Evolutionary conservation across 2,797 vertebrate species (phyloP).

Genomic region (Dendrocincla tyrannina): DNA sequence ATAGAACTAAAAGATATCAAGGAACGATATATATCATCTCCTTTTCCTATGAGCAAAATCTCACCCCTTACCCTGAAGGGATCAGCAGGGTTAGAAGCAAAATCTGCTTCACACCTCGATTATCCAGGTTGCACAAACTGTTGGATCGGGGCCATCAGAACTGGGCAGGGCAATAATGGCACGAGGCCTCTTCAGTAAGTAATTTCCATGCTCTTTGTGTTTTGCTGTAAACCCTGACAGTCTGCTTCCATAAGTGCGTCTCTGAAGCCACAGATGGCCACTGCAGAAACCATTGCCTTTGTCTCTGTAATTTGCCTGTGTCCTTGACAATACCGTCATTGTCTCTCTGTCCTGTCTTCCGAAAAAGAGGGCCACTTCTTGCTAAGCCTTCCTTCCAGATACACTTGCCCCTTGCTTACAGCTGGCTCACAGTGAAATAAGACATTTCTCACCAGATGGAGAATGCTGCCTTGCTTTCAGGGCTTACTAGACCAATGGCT

Average conservation of each 20-base stretch:
- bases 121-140: neutral
- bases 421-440: neutral
- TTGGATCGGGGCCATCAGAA: neutral
- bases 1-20: neutral
- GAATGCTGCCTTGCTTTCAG: neutral
- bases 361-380: neutral
- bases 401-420: neutral
- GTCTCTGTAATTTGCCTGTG: neutral
- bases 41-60: neutral
- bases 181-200: neutral
- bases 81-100: neutral
- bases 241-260: neutral
- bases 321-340: fast-evolving
- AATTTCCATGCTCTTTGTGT: neutral
- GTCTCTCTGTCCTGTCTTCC: neutral
- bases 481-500: neutral
- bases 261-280: neutral
- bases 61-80: neutral
- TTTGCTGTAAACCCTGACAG: neutral
- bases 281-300: neutral
- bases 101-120: neutral
- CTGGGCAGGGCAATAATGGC: neutral
- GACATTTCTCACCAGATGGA: neutral
- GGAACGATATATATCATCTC: neutral
- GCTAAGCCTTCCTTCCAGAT: neutral